Conservation (phyloP, 2,113 vertebrate genomes). For the Argyrosomus japonicus region DNA sequence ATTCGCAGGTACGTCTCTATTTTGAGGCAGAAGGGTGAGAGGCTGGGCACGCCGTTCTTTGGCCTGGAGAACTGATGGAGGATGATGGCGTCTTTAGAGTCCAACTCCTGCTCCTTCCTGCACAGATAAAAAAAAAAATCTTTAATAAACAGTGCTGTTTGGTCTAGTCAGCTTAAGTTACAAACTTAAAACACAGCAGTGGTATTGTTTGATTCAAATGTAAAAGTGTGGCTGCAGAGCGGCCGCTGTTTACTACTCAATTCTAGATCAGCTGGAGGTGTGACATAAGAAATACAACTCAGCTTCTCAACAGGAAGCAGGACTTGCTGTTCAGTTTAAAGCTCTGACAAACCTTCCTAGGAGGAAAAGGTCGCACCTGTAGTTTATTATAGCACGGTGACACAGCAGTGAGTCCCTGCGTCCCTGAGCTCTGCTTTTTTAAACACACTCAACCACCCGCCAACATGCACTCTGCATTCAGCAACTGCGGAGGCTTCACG, state of each 20-base stretch:
- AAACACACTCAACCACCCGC: slow-evolving; percentile 1
- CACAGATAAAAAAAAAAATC: slow-evolving; percentile 3
- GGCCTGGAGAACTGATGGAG: slow-evolving; percentile 98
- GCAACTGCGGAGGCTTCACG: neutral
- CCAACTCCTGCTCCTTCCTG: slow-evolving; percentile 96
- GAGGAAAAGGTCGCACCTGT: slow-evolving; percentile 19
- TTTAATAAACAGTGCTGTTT: neutral
- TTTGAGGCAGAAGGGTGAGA: slow-evolving; percentile 97
- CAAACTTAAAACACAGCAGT: neutral
- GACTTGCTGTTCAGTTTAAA: slow-evolving; percentile 8
- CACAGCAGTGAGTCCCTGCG: slow-evolving; percentile 1
- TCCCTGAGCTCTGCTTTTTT: slow-evolving; percentile 9
- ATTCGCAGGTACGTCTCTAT: slow-evolving; percentile 98
- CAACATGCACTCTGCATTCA: slow-evolving; percentile 17
- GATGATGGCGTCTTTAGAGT: slow-evolving; percentile 98
- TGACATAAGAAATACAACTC: slow-evolving; percentile 7
- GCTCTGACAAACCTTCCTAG: slow-evolving; percentile 13
- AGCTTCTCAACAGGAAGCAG: slow-evolving; percentile 20
- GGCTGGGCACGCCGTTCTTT: slow-evolving; percentile 93
- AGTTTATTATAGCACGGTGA: slow-evolving; percentile 17
- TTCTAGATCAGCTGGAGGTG: slow-evolving; percentile 4
- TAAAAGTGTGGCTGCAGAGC: neutral
- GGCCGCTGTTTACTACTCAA: neutral
- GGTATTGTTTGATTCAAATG: neutral
- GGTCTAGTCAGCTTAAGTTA: no score